Conservation (phyloP, 2,113 vertebrate genomes). For the Thamnaconus septentrionalis region DNA sequence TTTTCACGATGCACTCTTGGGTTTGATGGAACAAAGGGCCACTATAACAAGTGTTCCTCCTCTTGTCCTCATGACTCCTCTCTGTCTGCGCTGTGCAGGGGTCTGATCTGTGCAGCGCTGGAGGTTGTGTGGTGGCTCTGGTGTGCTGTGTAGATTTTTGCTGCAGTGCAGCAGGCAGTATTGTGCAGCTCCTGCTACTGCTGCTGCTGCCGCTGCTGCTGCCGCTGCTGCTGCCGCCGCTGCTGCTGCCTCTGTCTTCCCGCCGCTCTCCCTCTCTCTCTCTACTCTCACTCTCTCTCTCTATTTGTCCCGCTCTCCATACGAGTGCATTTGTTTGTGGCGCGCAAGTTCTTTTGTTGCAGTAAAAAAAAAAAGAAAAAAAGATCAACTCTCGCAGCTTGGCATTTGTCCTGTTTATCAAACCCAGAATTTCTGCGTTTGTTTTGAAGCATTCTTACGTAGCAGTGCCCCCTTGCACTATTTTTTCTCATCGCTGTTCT, state of each 20-base stretch:
- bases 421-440: constrained; percentile 62
- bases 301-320: constrained; percentile 39
- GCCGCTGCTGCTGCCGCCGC: constrained; percentile 6
- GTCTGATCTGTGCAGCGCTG: constrained; percentile 66
- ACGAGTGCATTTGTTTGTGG: constrained; percentile 62
- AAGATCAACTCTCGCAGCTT: constrained; percentile 53
- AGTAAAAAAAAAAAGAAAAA: constrained; percentile 19
- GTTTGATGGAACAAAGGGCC: background rate
- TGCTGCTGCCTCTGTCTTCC: constrained; percentile 51
- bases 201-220: constrained; percentile 25
- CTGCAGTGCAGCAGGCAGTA: constrained; percentile 93
- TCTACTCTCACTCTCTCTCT: constrained; percentile 19
- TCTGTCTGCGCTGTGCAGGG: constrained; percentile 29
- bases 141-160: constrained; percentile 84
- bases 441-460: constrained; percentile 52
- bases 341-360: constrained; percentile 70
- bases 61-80: constrained; percentile 23
- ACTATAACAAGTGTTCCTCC: background rate
- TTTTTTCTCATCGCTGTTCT: too few species aligned
- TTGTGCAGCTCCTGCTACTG: constrained; percentile 76
- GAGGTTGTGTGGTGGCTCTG: constrained; percentile 74
- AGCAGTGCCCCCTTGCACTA: background rate
- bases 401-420: constrained; percentile 57
- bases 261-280: constrained; percentile 51
- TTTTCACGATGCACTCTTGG: too few species aligned